These are phyloP conservation scores for Pelagia noctiluca DNA, from an alignment of 30 jellyfish, hydroid and myxozoan genomes.

Conservation along the genomic window DNA sequence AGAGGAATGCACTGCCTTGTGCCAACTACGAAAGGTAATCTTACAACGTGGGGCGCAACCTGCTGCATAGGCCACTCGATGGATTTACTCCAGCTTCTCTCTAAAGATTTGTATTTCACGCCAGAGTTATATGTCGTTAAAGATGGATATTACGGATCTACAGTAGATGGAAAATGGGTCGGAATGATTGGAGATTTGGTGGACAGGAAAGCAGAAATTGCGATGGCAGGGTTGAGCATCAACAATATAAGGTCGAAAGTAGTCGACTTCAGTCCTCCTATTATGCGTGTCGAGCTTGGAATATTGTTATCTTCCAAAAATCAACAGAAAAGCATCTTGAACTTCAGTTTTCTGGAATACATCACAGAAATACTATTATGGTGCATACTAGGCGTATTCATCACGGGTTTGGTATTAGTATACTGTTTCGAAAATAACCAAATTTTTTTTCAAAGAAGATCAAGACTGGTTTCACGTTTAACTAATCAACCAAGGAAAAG, in stretches of 20 bases:
- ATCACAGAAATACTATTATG: slow-evolving; percentile 61
- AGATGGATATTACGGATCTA: slow-evolving; percentile 81
- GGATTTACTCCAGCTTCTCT: slow-evolving; percentile 43
- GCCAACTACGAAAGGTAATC: background rate
- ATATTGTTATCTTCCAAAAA: slow-evolving; percentile 44
- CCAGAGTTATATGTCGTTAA: slow-evolving; percentile 68
- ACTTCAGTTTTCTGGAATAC: slow-evolving; percentile 70
- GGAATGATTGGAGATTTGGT: slow-evolving; percentile 90
- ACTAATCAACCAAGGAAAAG: too few relatives aligned
- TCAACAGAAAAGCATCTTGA: slow-evolving; percentile 7
- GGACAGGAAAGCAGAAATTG: slow-evolving; percentile 82
- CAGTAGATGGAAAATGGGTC: slow-evolving; percentile 77
- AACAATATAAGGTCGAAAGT: slow-evolving; percentile 51
- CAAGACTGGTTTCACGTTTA: too few relatives aligned
- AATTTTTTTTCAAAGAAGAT: slow-evolving; percentile 9
- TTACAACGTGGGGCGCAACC: slow-evolving; percentile 33
- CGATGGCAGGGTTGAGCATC: slow-evolving; percentile 78
- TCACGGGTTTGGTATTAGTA: slow-evolving; percentile 52
- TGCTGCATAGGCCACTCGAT: slow-evolving; percentile 84
- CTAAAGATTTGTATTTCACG: slow-evolving; percentile 49
- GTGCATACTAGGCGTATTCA: slow-evolving; percentile 45
- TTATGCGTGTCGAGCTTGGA: slow-evolving; percentile 60
- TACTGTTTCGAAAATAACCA: slow-evolving; percentile 66
- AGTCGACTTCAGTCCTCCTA: slow-evolving; percentile 75
- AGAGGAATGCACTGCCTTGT: slow-evolving; percentile 43